Conservation (phyloP, 2,888 invertebrate species). For the Tetanocera ferruginea region DNA sequence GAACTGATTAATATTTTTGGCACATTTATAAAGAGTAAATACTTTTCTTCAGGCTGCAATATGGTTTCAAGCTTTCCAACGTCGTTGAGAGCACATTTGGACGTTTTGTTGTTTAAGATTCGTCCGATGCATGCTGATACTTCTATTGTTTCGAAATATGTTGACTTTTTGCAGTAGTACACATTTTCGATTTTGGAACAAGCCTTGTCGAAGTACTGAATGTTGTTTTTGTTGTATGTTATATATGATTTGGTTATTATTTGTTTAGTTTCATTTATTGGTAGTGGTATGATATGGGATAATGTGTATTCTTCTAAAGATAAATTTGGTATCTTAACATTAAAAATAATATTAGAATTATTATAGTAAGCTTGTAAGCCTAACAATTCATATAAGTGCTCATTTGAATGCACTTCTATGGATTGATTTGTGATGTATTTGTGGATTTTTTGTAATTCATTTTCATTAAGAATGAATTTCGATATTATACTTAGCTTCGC, state of each 20-base stretch:
- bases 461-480: slow-evolving; percentile 42
- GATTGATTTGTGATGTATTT: slow-evolving; percentile 32
- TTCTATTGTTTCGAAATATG: no score
- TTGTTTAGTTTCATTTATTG: slow-evolving; percentile 43
- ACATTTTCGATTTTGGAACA: slow-evolving; percentile 29
- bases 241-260: slow-evolving; percentile 37
- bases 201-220: slow-evolving; percentile 27
- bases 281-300: slow-evolving; percentile 42
- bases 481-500: slow-evolving; percentile 45
- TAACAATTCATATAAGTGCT: slow-evolving; percentile 45
- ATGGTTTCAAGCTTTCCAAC: no score
- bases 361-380: slow-evolving; percentile 43
- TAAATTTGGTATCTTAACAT: slow-evolving; percentile 42
- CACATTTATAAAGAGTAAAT: no score
- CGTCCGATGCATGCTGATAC: no score
- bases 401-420: slow-evolving; percentile 39
- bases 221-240: slow-evolving; percentile 26
- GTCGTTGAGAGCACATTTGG: no score
- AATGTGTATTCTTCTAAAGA: slow-evolving; percentile 29
- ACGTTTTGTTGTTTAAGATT: no score
- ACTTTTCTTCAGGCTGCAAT: no score
- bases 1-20: no score
- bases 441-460: slow-evolving; percentile 41
- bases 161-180: no score
- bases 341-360: slow-evolving; percentile 46